Evolutionary conservation across 2,113 vertebrate species (phyloP).

Genomic region (Cnemophilus loriae): DNA sequence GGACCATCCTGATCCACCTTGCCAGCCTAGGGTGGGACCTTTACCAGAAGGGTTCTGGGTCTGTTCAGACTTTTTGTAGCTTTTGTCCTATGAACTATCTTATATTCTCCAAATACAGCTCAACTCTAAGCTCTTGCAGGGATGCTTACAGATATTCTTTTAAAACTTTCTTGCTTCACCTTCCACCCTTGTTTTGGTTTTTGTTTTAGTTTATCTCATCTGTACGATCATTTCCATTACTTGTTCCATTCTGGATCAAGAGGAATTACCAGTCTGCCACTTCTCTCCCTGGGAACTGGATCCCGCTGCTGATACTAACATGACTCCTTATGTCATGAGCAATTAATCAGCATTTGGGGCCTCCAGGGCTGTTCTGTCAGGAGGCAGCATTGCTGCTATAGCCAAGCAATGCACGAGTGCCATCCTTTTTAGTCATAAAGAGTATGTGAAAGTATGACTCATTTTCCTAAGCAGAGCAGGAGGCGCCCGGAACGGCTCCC

Average conservation of each 20-base stretch:
- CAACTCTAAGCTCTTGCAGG: not conserved
- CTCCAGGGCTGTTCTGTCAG: slow-evolving; percentile 17
- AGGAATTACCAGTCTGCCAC: slow-evolving; percentile 3
- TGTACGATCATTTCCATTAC: not conserved
- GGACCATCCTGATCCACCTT: fast-evolving
- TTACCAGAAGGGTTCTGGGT: fast-evolving
- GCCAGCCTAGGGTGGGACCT: not conserved
- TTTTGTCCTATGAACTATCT: not conserved
- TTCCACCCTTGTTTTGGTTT: not conserved
- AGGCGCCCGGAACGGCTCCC: not conserved
- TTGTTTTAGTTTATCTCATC: not conserved
- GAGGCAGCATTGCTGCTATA: not conserved
- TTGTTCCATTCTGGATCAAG: slow-evolving; percentile 24
- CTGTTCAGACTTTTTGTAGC: not conserved
- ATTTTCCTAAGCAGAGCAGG: not conserved
- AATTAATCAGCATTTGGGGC: slow-evolving; percentile 7
- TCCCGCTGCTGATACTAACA: not conserved
- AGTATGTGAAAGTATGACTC: not conserved
- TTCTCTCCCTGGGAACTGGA: not conserved
- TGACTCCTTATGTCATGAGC: slow-evolving; percentile 7
- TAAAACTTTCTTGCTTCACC: not conserved
- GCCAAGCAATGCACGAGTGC: not conserved
- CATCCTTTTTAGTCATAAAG: slow-evolving; percentile 13
- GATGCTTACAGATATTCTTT: not conserved
- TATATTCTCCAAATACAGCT: not conserved